Conservation (phyloP, 2,888 invertebrate species). For the Dinocampus coccinellae region DNA sequence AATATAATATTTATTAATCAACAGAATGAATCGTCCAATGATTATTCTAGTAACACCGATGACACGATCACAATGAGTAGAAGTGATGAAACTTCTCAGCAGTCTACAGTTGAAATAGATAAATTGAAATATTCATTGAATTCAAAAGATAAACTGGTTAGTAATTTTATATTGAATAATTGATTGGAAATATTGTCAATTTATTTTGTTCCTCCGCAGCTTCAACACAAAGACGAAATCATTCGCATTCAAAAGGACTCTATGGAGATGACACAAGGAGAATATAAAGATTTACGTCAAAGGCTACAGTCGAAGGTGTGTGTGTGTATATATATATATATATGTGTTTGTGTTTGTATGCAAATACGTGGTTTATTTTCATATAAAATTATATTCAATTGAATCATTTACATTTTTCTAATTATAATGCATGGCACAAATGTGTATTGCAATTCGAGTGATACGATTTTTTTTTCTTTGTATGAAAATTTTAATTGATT, state of each 20-base stretch:
- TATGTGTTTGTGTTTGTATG: too few species aligned
- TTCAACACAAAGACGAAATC: conserved; percentile 62
- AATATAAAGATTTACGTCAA: conserved; percentile 60
- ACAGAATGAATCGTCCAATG: conserved; percentile 36
- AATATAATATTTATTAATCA: conserved; percentile 51
- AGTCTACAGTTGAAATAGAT: conserved; percentile 52
- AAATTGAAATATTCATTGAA: conserved; percentile 56
- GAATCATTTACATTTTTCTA: conserved; percentile 1
- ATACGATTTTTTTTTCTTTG: background rate
- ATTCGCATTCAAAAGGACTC: conserved; percentile 64
- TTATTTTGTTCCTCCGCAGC: conserved; percentile 46
- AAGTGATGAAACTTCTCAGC: conserved; percentile 48
- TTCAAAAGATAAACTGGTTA: conserved; percentile 64
- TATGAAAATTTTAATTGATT: conserved; percentile 25
- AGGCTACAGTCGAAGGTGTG: conserved; percentile 62
- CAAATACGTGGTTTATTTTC: background rate
- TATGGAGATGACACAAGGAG: conserved; percentile 59
- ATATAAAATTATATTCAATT: background rate
- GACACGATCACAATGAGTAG: conserved; percentile 4
- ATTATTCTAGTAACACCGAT: background rate
- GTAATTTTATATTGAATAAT: conserved; percentile 22
- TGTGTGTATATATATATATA: background rate
- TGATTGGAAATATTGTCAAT: background rate
- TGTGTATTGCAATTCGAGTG: background rate
- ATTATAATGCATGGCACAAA: conserved; percentile 6